A percentile compares a stretch with the other conserved stretches of the same genome.
phyloP scores from a whole-genome alignment of 2,113 vertebrate genomes.

The Pterocles gutturalis region DNA sequence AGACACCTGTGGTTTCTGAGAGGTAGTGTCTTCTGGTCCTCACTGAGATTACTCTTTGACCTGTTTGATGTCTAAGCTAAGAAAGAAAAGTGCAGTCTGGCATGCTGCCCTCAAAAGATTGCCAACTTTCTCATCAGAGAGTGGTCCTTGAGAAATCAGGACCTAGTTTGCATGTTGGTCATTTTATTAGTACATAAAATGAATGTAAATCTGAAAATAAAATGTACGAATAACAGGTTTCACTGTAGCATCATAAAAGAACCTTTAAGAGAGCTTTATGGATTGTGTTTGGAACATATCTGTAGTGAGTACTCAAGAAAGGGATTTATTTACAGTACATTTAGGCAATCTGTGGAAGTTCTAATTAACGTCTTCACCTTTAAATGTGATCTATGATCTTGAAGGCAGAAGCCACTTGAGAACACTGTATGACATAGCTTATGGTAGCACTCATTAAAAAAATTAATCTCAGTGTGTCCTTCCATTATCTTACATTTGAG shows the following conservation, averaged over 20 bases:
- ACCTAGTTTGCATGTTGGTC: neutral
- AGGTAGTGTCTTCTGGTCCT: neutral
- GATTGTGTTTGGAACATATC: neutral
- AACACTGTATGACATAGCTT: neutral
- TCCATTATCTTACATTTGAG: neutral
- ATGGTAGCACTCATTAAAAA: neutral
- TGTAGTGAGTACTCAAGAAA: neutral
- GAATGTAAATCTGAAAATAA: slow-evolving; percentile 4
- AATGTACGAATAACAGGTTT: neutral
- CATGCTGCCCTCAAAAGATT: neutral
- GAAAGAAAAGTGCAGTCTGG: neutral
- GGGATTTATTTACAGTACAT: neutral
- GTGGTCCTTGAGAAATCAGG: neutral
- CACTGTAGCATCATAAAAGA: neutral
- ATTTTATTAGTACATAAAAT: neutral
- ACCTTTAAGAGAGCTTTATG: neutral
- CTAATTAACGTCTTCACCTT: neutral
- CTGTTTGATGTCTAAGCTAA: neutral
- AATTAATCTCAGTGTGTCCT: neutral
- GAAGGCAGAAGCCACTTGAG: neutral
- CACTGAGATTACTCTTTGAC: neutral
- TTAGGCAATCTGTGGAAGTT: neutral
- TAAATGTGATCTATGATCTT: neutral
- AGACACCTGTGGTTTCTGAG: neutral
- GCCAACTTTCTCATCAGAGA: neutral